Conservation (phyloP, 2,113 vertebrate species). For the Rhadina sibilatrix region DNA sequence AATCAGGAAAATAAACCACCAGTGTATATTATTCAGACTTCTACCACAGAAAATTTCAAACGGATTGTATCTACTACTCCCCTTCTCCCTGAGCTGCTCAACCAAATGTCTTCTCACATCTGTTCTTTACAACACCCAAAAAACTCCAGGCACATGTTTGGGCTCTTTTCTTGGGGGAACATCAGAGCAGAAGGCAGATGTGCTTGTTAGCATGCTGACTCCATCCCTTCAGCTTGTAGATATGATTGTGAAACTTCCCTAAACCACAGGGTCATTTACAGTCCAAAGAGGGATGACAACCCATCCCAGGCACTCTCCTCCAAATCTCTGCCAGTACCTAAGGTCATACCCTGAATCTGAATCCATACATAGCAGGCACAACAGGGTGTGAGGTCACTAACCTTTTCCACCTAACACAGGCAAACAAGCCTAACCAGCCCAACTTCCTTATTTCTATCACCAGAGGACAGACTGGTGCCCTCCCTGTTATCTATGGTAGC, state of each 20-base stretch:
- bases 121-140: neutral
- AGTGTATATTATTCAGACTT: neutral
- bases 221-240: neutral
- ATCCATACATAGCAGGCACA: neutral
- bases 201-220: neutral
- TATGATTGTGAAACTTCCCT: neutral
- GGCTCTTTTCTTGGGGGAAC: neutral
- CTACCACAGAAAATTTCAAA: neutral
- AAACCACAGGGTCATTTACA: neutral
- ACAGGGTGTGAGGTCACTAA: neutral
- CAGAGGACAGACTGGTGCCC: neutral
- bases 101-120: neutral
- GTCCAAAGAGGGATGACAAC: neutral
- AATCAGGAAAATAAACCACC: neutral
- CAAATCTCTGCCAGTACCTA: neutral
- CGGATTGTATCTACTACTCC: neutral
- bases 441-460: neutral
- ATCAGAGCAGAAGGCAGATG: neutral
- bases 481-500: neutral
- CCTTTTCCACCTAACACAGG: neutral
- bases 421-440: neutral
- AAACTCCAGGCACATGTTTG: fast-evolving
- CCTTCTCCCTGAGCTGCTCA: neutral
- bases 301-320: neutral
- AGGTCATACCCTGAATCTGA: neutral